Evolutionary conservation across 2,888 invertebrate genomes (phyloP).

Genomic region (Idaea aversata): DNA sequence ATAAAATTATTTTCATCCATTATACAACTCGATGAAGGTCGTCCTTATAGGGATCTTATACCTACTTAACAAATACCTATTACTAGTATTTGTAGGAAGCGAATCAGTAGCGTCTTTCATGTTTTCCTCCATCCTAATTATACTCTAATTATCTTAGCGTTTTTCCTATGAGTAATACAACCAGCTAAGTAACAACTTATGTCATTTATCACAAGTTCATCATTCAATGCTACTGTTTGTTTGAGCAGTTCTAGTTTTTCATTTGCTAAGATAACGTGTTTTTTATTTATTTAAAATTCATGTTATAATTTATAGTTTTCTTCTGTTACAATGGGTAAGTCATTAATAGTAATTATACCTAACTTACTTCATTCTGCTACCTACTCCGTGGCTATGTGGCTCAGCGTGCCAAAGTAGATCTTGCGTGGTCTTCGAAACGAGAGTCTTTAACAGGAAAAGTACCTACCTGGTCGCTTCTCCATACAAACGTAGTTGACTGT

Average conservation of each 20-base stretch:
- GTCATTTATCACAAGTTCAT: background rate
- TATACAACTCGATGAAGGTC: too few relatives aligned
- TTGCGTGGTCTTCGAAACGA: too few relatives aligned
- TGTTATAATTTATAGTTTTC: too few relatives aligned
- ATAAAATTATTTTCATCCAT: too few relatives aligned
- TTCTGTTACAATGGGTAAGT: background rate
- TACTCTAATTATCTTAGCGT: background rate
- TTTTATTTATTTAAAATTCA: background rate
- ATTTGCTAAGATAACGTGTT: background rate
- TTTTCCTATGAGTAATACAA: background rate
- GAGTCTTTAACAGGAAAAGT: too few relatives aligned
- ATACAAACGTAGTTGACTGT: too few relatives aligned
- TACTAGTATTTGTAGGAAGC: background rate
- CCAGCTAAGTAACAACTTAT: background rate
- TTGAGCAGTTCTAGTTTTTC: background rate
- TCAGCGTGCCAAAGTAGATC: too few relatives aligned
- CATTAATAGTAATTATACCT: background rate
- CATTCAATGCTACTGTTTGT: background rate
- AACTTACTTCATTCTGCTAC: background rate
- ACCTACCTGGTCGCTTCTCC: too few relatives aligned
- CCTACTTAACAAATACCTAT: too few relatives aligned
- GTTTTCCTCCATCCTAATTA: background rate
- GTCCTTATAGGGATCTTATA: too few relatives aligned
- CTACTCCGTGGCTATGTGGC: too few relatives aligned
- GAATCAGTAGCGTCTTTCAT: background rate